Evolutionary conservation across 2,888 invertebrate genomes (phyloP).

Genomic region (Caenorhabditis japonica): DNA sequence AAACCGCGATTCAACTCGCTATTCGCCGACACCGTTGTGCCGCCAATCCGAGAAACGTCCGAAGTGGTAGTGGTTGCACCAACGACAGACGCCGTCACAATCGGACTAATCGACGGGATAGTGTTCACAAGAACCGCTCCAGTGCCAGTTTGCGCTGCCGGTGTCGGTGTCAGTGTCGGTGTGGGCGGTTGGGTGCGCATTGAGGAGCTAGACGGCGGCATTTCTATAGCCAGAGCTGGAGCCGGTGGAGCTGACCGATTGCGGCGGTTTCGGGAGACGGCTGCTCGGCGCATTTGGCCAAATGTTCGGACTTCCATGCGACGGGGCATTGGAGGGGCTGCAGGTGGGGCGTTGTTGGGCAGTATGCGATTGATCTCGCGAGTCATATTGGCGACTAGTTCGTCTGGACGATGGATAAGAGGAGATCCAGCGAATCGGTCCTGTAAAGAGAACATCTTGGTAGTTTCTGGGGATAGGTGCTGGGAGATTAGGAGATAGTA

Average conservation of each 20-base stretch:
- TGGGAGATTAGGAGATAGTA: too few species aligned
- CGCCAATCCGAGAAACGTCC: slow-evolving; percentile 10
- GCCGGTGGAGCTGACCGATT: not conserved
- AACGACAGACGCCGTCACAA: not conserved
- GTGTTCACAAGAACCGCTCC: slow-evolving; percentile 16
- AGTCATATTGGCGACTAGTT: too few species aligned
- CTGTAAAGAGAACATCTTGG: too few species aligned
- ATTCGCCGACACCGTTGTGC: not conserved
- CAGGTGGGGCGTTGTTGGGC: not conserved
- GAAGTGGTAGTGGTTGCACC: not conserved
- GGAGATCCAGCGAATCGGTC: too few species aligned
- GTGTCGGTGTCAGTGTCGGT: slow-evolving; percentile 22
- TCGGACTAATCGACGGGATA: slow-evolving; percentile 10
- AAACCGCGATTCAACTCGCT: slow-evolving; percentile 27
- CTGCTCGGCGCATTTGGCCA: too few species aligned
- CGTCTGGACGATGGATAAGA: too few species aligned
- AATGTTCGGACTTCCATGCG: too few species aligned
- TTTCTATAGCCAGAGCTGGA: slow-evolving; percentile 11
- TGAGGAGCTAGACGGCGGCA: too few species aligned
- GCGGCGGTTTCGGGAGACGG: too few species aligned
- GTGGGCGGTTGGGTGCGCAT: slow-evolving; percentile 40
- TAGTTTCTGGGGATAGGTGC: too few species aligned
- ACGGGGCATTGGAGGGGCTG: not conserved
- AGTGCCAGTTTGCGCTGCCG: slow-evolving; percentile 2
- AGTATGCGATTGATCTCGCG: not conserved